A percentile compares a stretch with the other conserved stretches of the same genome.
These are phyloP conservation scores for Terebella lapidaria DNA, from an alignment of 2,888 invertebrate genomes.

Conservation along the genomic window DNA sequence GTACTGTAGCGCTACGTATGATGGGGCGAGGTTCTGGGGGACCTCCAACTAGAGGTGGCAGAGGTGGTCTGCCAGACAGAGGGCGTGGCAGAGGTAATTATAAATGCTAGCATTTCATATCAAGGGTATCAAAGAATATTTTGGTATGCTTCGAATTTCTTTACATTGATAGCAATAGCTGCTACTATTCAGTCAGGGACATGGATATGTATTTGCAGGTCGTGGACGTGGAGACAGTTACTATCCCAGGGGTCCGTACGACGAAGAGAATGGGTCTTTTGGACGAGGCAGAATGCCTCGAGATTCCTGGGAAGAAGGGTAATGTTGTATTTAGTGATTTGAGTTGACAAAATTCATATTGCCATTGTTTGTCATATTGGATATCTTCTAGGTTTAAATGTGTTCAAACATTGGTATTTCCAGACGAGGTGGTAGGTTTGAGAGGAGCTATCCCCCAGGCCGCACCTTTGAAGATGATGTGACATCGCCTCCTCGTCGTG, in stretches of 20 bases:
- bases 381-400: too few species aligned
- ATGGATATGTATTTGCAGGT: too few species aligned
- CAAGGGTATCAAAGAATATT: not conserved
- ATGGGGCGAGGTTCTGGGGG: conserved; percentile 44
- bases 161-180: too few species aligned
- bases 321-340: too few species aligned
- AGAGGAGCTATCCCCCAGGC: not conserved
- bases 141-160: too few species aligned
- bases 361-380: too few species aligned
- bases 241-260: conserved; percentile 41
- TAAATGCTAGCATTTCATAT: too few species aligned
- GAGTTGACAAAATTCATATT: too few species aligned
- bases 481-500: conserved; percentile 28
- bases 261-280: conserved; percentile 44
- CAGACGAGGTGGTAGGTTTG: not conserved
- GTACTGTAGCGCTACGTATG: conserved; percentile 55
- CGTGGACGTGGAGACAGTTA: conserved; percentile 48
- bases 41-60: conserved; percentile 47
- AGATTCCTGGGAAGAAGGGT: conserved; percentile 53
- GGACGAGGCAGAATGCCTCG: conserved; percentile 31
- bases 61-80: conserved; percentile 47
- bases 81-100: conserved; percentile 55
- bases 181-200: too few species aligned
- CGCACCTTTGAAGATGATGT: conserved; percentile 17
- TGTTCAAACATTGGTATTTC: too few species aligned